phyloP scores from a whole-genome alignment of 2,797 vertebrate species.

The Betta splendens region DNA sequence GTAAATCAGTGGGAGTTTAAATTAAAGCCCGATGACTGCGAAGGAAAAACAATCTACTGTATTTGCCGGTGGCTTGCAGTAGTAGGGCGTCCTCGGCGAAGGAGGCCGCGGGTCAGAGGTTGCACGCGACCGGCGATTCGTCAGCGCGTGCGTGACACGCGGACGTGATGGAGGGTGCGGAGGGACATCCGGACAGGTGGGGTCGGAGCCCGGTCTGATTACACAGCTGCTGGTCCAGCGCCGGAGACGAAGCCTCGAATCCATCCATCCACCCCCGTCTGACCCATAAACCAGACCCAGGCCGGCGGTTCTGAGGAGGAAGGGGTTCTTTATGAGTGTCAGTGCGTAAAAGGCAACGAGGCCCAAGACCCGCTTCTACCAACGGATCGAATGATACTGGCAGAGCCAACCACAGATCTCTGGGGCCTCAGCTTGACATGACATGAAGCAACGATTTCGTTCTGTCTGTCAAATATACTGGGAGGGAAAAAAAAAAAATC shows the following conservation, averaged over 20 bases:
- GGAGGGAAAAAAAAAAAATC: slow-evolving; percentile 66
- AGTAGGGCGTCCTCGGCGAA: slow-evolving; percentile 56
- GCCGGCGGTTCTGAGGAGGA: slow-evolving; percentile 18
- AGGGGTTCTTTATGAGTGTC: slow-evolving; percentile 29
- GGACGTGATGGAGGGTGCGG: slow-evolving; percentile 64
- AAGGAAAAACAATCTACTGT: slow-evolving; percentile 36
- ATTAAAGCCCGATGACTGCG: slow-evolving; percentile 55
- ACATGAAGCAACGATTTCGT: slow-evolving; percentile 71
- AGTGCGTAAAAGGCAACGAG: slow-evolving; percentile 52
- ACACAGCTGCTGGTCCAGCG: slow-evolving; percentile 74
- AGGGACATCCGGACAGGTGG: slow-evolving; percentile 70
- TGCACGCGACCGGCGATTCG: slow-evolving; percentile 62
- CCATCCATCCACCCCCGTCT: slow-evolving; percentile 37
- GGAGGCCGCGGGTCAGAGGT: slow-evolving; percentile 57
- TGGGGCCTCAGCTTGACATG: slow-evolving; percentile 65
- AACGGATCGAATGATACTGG: slow-evolving; percentile 45
- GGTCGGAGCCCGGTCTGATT: slow-evolving; percentile 76
- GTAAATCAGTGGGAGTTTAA: slow-evolving; percentile 60
- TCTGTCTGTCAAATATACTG: slow-evolving; percentile 75
- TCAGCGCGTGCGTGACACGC: slow-evolving; percentile 62
- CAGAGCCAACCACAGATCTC: slow-evolving; percentile 50
- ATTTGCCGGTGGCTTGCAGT: slow-evolving; percentile 19
- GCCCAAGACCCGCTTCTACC: slow-evolving; percentile 55
- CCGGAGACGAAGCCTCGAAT: slow-evolving; percentile 52
- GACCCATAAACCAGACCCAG: slow-evolving; percentile 24